Percentiles rank a stretch among this genome's conserved stretches.
Evolutionary conservation across 2,888 invertebrate species (phyloP).

Genomic region (Catonia carolina): DNA sequence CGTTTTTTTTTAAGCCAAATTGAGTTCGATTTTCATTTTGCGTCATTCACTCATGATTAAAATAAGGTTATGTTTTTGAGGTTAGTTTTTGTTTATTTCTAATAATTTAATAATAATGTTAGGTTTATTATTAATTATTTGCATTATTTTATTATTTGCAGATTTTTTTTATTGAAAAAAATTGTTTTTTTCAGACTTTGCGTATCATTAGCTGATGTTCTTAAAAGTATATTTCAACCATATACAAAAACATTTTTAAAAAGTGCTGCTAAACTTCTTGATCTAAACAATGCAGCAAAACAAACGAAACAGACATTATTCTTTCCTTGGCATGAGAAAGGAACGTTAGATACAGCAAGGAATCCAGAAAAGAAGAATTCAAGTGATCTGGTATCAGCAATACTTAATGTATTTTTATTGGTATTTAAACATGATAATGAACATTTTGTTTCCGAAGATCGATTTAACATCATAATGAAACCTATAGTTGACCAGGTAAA

Average conservation of each 20-base stretch:
- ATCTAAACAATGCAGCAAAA: constrained; percentile 55
- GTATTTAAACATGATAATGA: constrained; percentile 79
- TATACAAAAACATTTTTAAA: constrained; percentile 81
- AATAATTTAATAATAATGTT: too few relatives aligned
- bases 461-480: constrained; percentile 77
- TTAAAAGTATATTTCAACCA: constrained; percentile 83
- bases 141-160: too few relatives aligned
- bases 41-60: too few relatives aligned
- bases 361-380: constrained; percentile 50
- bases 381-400: constrained; percentile 57
- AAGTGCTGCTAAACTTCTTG: constrained; percentile 68
- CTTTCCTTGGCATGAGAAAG: too few relatives aligned
- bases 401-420: constrained; percentile 65
- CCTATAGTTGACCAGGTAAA: constrained; percentile 77
- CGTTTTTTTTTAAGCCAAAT: too few relatives aligned
- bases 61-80: too few relatives aligned
- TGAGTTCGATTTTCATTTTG: too few relatives aligned
- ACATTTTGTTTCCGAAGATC: constrained; percentile 74
- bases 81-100: too few relatives aligned
- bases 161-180: too few relatives aligned
- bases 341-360: too few relatives aligned
- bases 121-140: too few relatives aligned
- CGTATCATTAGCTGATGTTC: constrained; percentile 65
- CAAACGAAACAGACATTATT: too few relatives aligned
- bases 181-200: constrained; percentile 55